Percentiles rank a stretch among this genome's conserved stretches.
Conservation (phyloP, 2,797 vertebrate species). For the Mormyrus hasselquistii region DNA sequence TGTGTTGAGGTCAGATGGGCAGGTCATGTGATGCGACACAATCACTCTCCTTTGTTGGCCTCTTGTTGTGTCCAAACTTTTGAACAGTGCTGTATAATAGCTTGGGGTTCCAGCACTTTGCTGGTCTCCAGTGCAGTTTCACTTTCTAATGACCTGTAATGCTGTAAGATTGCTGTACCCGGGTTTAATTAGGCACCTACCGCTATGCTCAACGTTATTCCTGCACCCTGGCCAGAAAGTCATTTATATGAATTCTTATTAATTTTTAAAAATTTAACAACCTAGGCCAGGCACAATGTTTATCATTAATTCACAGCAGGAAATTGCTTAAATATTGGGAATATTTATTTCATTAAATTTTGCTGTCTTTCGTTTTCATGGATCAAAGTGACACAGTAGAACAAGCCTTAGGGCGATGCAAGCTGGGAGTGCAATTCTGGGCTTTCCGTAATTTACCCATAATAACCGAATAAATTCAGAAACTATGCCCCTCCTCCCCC, state of each 20-base stretch:
- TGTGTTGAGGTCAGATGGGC: background rate
- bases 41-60: background rate
- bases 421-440: background rate
- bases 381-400: constrained; percentile 1
- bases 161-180: background rate
- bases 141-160: background rate
- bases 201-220: background rate
- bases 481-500: background rate
- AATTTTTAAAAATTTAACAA: constrained; percentile 9
- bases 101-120: background rate
- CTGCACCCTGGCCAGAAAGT: background rate
- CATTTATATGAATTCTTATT: background rate
- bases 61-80: background rate
- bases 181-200: background rate
- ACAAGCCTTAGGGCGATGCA: background rate
- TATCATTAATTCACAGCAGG: constrained; percentile 7
- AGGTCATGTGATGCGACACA: background rate
- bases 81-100: background rate
- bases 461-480: background rate
- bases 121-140: background rate
- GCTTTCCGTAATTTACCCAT: background rate
- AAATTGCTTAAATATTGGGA: constrained; percentile 11
- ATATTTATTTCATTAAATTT: constrained; percentile 11
- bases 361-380: constrained; percentile 6
- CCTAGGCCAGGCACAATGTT: background rate